A percentile compares a stretch with the other conserved stretches of the same genome.
Conservation (phyloP, 2,113 vertebrate species). For the Microcebus tavaratra region DNA sequence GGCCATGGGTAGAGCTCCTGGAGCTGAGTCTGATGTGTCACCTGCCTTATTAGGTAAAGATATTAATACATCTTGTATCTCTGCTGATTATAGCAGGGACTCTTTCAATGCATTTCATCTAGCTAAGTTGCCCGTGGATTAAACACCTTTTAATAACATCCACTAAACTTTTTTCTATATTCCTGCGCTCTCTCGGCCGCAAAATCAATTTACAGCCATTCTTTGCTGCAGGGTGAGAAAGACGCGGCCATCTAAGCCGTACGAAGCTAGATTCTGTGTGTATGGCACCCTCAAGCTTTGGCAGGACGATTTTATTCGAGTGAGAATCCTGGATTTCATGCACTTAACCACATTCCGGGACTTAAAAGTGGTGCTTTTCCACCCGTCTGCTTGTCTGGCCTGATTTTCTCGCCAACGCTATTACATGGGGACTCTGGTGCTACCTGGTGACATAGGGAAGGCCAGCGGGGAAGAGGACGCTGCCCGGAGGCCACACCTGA, state of each 20-base stretch:
- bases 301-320: not conserved
- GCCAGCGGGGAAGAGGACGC: no score
- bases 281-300: not conserved
- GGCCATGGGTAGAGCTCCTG: fast-evolving
- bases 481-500: no score
- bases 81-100: not conserved
- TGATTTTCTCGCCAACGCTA: not conserved
- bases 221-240: no score
- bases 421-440: no score
- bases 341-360: not conserved
- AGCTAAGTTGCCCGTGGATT: not conserved
- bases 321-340: not conserved
- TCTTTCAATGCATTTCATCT: not conserved
- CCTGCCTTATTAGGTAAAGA: not conserved
- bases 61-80: no score
- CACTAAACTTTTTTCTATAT: not conserved
- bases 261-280: not conserved
- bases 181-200: not conserved
- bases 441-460: no score
- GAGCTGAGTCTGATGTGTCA: fast-evolving
- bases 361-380: no score
- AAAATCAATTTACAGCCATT: not conserved
- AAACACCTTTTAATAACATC: not conserved
- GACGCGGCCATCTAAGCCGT: not conserved
- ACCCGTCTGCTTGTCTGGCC: not conserved